A percentile compares a stretch with the other conserved stretches of the same genome.
These are phyloP conservation scores for Ispidina picta DNA, from an alignment of 2,797 vertebrate species.

Conservation along the genomic window DNA sequence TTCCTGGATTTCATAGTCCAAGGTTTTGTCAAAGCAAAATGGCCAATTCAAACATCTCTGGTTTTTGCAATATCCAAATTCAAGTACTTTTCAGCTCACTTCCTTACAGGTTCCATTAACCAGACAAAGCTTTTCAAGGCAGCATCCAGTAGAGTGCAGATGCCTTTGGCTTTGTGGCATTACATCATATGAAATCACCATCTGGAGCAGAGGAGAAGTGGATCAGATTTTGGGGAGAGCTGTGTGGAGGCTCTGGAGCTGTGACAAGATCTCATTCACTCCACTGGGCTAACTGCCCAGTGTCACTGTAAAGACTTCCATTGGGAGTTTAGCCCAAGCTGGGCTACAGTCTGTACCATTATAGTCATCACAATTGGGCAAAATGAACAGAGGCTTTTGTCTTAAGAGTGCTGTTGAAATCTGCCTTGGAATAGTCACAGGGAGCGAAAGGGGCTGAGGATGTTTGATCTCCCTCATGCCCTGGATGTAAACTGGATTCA, in stretches of 20 bases:
- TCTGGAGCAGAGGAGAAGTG: background rate
- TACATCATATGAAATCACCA: background rate
- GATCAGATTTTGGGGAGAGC: background rate
- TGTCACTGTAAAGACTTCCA: background rate
- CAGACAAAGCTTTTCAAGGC: background rate
- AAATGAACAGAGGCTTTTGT: background rate
- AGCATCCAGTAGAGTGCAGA: background rate
- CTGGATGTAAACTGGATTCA: background rate
- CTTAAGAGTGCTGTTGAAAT: rapidly evolving
- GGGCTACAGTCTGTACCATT: background rate
- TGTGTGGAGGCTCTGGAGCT: background rate
- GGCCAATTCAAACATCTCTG: background rate
- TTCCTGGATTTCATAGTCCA: background rate
- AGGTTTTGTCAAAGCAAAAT: background rate
- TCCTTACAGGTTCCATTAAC: background rate
- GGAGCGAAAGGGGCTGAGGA: background rate
- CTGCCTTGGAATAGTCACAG: background rate
- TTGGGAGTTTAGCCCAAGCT: background rate
- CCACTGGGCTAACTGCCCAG: background rate
- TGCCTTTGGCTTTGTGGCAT: background rate
- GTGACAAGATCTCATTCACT: background rate
- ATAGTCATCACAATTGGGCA: background rate
- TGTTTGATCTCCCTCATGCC: background rate
- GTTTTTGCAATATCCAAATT: background rate
- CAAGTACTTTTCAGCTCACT: background rate